phyloP scores from a whole-genome alignment of 2,888 invertebrate species.

The Folsomia candida region DNA sequence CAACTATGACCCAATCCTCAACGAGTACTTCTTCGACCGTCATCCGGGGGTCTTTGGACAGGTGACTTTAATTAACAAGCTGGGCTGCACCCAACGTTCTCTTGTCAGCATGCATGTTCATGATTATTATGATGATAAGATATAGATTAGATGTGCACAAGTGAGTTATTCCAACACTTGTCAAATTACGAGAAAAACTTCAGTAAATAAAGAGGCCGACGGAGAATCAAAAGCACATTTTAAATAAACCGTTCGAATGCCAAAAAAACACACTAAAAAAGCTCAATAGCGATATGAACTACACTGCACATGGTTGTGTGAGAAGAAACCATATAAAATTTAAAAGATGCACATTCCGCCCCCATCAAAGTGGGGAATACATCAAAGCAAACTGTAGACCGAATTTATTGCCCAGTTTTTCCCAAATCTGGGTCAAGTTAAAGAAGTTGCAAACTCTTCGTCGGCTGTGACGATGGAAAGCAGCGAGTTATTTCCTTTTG shows the following conservation, averaged over 20 bases:
- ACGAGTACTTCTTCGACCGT: constrained; percentile 99
- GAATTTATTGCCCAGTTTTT: not conserved
- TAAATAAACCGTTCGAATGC: not conserved
- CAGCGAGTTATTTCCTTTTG: not conserved
- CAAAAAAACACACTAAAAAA: not conserved
- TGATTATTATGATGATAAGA: too few species aligned
- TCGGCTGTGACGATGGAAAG: not conserved
- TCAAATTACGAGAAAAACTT: too few species aligned
- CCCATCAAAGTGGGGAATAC: too few species aligned
- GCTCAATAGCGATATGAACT: too few species aligned
- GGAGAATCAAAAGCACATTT: not conserved
- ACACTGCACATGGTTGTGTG: too few species aligned
- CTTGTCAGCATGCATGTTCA: too few species aligned
- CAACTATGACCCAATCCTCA: constrained; percentile 98
- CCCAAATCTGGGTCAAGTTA: not conserved
- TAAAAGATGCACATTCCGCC: not conserved
- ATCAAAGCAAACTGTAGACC: not conserved
- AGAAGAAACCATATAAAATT: not conserved
- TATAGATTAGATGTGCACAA: too few species aligned
- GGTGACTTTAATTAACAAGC: constrained; percentile 56
- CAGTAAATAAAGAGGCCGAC: not conserved
- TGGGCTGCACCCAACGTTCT: too few species aligned
- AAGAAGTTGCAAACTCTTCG: not conserved
- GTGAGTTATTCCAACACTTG: not conserved
- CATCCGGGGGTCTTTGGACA: constrained; percentile 97